Percentiles rank a stretch among this genome's conserved stretches.
These are phyloP conservation scores for Cantharis rufa DNA, from an alignment of 2,888 invertebrate species.

Conservation along the genomic window DNA sequence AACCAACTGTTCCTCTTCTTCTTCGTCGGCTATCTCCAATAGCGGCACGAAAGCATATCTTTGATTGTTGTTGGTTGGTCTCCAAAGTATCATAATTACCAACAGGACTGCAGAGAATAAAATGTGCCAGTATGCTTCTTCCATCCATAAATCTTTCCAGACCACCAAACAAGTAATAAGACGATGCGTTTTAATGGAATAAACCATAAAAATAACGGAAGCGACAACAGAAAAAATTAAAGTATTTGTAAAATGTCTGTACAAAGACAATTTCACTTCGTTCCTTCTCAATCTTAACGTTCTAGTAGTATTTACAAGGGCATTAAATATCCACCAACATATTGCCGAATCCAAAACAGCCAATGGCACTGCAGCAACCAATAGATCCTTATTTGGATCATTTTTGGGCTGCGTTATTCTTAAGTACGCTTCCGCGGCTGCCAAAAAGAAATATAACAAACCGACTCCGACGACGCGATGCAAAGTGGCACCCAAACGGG, in stretches of 20 bases:
- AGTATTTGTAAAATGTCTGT: conserved; percentile 93
- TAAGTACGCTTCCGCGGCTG: conserved; percentile 84
- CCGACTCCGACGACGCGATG: conserved; percentile 88
- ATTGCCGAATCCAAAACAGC: conserved; percentile 85
- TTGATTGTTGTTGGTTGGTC: conserved; percentile 95
- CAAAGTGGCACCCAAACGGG: conserved; percentile 84
- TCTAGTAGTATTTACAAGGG: conserved; percentile 86
- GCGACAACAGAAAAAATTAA: conserved; percentile 88
- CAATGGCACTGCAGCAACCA: conserved; percentile 84
- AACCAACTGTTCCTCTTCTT: conserved; percentile 83
- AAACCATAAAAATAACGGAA: conserved; percentile 91
- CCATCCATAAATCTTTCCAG: conserved; percentile 93
- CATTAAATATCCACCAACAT: conserved; percentile 93
- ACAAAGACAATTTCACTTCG: conserved; percentile 85
- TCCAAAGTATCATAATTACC: conserved; percentile 94
- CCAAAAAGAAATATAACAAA: conserved; percentile 79
- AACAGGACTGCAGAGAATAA: conserved; percentile 85
- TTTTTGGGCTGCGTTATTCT: conserved; percentile 69
- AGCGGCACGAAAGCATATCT: conserved; percentile 92
- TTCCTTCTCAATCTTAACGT: conserved; percentile 87
- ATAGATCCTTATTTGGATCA: conserved; percentile 65
- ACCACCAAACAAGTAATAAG: conserved; percentile 73
- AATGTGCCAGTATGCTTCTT: conserved; percentile 95
- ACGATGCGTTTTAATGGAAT: conserved; percentile 74
- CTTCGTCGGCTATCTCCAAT: conserved; percentile 79